Conservation (phyloP, 2,888 invertebrate genomes). For the Neocrepidodera transversa region DNA sequence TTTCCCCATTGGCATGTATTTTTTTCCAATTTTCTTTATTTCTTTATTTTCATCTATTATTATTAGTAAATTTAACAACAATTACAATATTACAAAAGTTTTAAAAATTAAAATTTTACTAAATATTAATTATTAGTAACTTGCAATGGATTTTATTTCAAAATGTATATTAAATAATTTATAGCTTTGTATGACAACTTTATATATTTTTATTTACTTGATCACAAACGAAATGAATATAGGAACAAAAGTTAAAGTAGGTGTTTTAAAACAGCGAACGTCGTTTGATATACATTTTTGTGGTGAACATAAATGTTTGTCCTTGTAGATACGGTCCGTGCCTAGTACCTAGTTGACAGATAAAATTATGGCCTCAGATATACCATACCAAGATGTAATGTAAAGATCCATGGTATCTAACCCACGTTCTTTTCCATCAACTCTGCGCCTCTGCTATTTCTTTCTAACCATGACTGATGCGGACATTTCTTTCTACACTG, state of each 20-base stretch:
- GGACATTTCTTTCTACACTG: conserved; percentile 17
- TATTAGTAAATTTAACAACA: no score
- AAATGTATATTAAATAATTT: no score
- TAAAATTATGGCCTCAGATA: conserved; percentile 57
- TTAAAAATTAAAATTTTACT: no score
- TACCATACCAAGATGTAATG: conserved; percentile 58
- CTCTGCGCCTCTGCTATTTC: conserved; percentile 44
- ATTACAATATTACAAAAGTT: no score
- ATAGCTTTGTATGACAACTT: no score
- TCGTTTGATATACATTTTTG: conserved; percentile 56
- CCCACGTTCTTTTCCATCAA: conserved; percentile 58
- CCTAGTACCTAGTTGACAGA: conserved; percentile 58
- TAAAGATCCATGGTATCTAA: conserved; percentile 59
- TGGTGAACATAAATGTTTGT: conserved; percentile 55
- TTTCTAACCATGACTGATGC: conserved; percentile 16
- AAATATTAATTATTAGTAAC: no score
- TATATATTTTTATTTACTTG: no score
- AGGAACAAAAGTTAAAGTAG: conserved; percentile 47
- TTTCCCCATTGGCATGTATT: no score
- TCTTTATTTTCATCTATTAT: no score
- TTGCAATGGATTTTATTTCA: no score
- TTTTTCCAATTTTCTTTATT: no score
- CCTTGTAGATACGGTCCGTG: conserved; percentile 55
- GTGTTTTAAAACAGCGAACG: conserved; percentile 54
- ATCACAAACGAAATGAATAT: no score